Base-by-base conservation (phyloP, 2,797 vertebrate genomes). In the Linurgus olivaceus region DNA sequence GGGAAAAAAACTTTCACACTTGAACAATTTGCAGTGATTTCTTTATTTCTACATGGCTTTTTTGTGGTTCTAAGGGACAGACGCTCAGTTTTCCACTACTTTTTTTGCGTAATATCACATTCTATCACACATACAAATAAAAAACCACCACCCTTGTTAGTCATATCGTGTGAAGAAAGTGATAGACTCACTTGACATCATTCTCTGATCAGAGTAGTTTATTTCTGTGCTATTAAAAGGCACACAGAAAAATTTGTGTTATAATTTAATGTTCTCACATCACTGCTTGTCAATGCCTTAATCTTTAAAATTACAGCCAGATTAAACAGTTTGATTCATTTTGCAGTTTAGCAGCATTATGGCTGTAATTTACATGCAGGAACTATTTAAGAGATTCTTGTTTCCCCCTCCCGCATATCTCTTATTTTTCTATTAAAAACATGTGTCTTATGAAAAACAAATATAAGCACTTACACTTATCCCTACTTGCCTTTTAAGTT, bases 291-390 rank as follows among this genome's bases (percentile, higher is more conserved):
- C 93, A 68, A 72, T 55, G 29, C 12, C 9, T 82, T 86, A 44
- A 86, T 77, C 25, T 86, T 85, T 38, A 90, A 65, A 95, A 90
- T 81, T 62, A 50, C 21, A 68, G 10, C 5, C 8, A 81, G 54
- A 83, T 73, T 73, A 70, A 73, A 74, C 9, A 40, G 42, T 58
- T 67, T 65, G 18, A 70, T 54, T 40, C 5, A 31, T 10, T 17
- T 89, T 85, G 19, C 29, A 81, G 6, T 67, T 23, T 65, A 70
- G 31, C 3, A 20, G 14, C 13, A 51, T 75, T 68, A 70, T 52
- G 20, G 11, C 4, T 91, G 13, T 45, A 67, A 70, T 71, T 85
- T 80, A n/a, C 29, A 65, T 33, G 16, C 51, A 68, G 18, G 6
- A 70, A 52, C 61, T 67, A 5, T 71, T 79, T 37, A 73, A 17